Conservation (phyloP, 2,888 invertebrate genomes). For the Anodontia alba region DNA sequence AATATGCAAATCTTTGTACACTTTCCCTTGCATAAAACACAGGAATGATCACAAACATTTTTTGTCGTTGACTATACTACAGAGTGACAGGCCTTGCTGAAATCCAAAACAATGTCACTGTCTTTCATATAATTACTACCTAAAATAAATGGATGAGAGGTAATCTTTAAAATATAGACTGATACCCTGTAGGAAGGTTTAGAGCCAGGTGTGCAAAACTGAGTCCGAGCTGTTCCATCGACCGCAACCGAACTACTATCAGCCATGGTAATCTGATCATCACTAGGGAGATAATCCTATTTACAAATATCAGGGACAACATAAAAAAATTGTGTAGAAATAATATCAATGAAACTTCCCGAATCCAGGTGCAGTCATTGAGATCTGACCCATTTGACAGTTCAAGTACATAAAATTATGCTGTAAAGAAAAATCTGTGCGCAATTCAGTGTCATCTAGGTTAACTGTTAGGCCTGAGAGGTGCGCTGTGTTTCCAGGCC, state of each 20-base stretch:
- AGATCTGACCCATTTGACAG: not conserved
- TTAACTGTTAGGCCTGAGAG: too few species aligned
- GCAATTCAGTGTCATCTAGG: too few species aligned
- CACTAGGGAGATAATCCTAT: not conserved
- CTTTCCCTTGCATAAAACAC: conserved; percentile 13
- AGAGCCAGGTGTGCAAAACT: not conserved
- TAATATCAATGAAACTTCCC: conserved; percentile 25
- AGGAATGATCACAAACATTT: conserved; percentile 9
- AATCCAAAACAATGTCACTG: not conserved
- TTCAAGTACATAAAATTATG: too few species aligned
- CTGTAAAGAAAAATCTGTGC: too few species aligned
- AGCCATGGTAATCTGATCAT: conserved; percentile 12
- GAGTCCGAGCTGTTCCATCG: too few species aligned
- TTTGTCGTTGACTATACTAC: not conserved
- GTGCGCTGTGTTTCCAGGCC: too few species aligned
- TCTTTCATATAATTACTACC: conserved; percentile 27
- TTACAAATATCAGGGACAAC: not conserved
- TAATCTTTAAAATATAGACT: conserved; percentile 15
- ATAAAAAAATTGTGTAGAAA: conserved; percentile 15
- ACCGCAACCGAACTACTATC: too few species aligned
- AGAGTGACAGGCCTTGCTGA: not conserved
- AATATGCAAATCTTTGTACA: not conserved
- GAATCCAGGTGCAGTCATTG: conserved; percentile 21
- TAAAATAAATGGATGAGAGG: conserved; percentile 27
- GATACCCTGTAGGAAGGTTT: conserved; percentile 10